Conservation (phyloP, 2,888 invertebrate genomes). For the Nemoura dubitans region DNA sequence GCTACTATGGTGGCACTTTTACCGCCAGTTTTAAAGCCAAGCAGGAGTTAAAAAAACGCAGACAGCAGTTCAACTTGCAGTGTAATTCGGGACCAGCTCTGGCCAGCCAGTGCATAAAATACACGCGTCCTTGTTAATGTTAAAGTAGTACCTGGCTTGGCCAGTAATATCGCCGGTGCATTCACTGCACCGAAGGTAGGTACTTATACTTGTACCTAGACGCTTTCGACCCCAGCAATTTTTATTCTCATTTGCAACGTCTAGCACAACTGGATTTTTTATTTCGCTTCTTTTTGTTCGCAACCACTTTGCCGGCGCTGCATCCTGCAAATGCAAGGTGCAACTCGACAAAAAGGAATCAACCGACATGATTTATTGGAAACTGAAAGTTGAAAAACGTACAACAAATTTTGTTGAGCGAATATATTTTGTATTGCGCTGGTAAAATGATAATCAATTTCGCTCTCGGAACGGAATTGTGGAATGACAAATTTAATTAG, state of each 20-base stretch:
- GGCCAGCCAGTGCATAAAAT: background rate
- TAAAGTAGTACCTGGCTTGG: background rate
- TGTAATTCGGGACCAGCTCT: no score
- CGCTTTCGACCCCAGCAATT: background rate
- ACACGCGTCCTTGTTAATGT: background rate
- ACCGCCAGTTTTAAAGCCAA: no score
- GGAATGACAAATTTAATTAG: background rate
- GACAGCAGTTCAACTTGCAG: no score
- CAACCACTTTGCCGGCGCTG: background rate
- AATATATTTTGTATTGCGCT: background rate
- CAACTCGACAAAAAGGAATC: background rate
- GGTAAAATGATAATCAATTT: background rate
- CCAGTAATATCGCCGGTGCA: background rate
- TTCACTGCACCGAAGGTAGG: background rate
- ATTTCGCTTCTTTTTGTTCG: background rate
- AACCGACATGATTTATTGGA: background rate
- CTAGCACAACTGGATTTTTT: background rate
- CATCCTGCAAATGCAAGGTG: conserved; percentile 7
- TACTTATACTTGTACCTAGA: background rate
- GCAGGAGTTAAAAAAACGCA: no score
- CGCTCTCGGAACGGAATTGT: background rate
- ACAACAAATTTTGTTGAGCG: background rate
- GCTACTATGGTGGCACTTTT: no score
- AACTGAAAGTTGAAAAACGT: background rate
- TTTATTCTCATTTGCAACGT: conserved; percentile 7